These are phyloP conservation scores for Caenorhabditis wallacei DNA, from an alignment of 2,888 invertebrate species.

Conservation along the genomic window DNA sequence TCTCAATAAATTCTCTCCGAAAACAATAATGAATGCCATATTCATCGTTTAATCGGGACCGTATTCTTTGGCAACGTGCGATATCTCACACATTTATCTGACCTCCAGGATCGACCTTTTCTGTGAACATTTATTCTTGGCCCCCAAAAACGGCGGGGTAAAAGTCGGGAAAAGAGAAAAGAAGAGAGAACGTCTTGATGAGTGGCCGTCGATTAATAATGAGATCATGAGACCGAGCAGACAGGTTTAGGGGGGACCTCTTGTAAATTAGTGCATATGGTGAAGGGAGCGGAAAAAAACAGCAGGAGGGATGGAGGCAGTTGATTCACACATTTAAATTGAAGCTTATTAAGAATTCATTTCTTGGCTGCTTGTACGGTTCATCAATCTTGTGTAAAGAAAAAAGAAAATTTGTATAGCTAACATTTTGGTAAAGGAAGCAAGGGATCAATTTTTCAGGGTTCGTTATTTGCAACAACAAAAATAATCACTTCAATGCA, in stretches of 20 bases:
- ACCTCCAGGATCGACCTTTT: constrained; percentile 61
- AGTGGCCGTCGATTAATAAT: constrained; percentile 54
- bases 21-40: constrained; percentile 12
- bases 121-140: constrained; percentile 50
- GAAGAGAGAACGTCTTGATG: constrained; percentile 44
- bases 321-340: constrained; percentile 25
- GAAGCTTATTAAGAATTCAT: constrained; percentile 46
- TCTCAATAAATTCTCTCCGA: not conserved
- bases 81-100: constrained; percentile 67
- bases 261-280: constrained; percentile 17
- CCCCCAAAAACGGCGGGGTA: constrained; percentile 21
- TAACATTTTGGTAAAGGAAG: no score
- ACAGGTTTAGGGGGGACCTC: constrained; percentile 2
- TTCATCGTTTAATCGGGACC: not conserved
- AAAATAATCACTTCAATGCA: no score
- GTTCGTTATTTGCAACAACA: no score
- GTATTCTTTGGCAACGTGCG: constrained; percentile 56
- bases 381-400: not conserved
- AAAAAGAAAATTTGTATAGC: not conserved
- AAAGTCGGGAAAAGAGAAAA: not conserved
- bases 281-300: constrained; percentile 12
- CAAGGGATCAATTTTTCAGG: no score
- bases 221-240: constrained; percentile 61
- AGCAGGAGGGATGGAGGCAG: constrained; percentile 10
- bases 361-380: constrained; percentile 5